Conservation (phyloP, 2,797 vertebrate species). For the Enteromius argenteus region DNA sequence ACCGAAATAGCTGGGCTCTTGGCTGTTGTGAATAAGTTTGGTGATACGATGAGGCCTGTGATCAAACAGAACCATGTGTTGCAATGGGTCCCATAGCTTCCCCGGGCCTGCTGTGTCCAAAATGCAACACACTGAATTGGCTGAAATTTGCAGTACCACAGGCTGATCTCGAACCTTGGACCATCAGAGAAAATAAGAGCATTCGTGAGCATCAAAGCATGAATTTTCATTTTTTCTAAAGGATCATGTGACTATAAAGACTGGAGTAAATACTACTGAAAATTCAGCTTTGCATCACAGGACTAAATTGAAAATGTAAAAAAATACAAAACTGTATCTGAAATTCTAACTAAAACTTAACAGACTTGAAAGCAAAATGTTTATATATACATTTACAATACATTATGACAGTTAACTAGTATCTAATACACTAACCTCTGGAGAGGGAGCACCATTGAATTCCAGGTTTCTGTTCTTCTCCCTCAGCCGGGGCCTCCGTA, state of each 20-base stretch:
- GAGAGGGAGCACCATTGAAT: neutral
- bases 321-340: too few relatives aligned
- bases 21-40: conserved; percentile 94
- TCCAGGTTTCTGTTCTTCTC: conserved; percentile 50
- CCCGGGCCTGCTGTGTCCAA: conserved; percentile 70
- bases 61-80: conserved; percentile 86
- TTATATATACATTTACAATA: neutral
- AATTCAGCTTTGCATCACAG: neutral
- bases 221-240: neutral
- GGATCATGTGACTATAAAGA: neutral
- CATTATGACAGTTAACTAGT: neutral
- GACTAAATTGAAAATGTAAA: neutral
- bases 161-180: conserved; percentile 52
- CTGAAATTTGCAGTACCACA: conserved; percentile 82
- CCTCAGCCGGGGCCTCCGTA: conserved; percentile 71
- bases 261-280: neutral
- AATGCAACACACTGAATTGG: conserved; percentile 82
- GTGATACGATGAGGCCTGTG: conserved; percentile 87
- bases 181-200: neutral
- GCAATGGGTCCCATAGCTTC: conserved; percentile 88
- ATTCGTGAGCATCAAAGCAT: neutral
- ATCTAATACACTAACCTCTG: conserved; percentile 44
- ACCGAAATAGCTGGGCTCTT: conserved; percentile 90
- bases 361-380: too few relatives aligned
- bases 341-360: neutral